These are phyloP conservation scores for Drosophila lowei DNA, from an alignment of 1,140 invertebrate genomes.

Conservation along the genomic window DNA sequence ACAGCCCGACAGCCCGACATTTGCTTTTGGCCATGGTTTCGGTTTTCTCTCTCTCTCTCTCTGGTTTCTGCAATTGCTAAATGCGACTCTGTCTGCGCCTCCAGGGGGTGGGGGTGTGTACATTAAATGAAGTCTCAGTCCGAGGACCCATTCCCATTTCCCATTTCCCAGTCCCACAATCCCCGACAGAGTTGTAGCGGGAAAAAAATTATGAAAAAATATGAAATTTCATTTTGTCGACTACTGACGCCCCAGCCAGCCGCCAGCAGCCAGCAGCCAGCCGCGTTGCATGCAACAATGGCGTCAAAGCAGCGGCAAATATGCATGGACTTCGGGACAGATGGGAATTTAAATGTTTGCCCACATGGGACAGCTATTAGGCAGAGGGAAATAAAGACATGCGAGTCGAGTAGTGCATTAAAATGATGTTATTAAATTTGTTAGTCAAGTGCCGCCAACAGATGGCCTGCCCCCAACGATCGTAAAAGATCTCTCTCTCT, in stretches of 20 bases:
- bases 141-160: constrained; percentile 22
- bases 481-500: no score
- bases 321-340: constrained; percentile 37
- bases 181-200: constrained; percentile 3
- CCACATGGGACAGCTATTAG: constrained; percentile 64
- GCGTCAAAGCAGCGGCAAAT: constrained; percentile 66
- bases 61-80: constrained; percentile 63
- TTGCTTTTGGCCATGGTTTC: constrained; percentile 70
- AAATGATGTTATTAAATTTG: constrained; percentile 73
- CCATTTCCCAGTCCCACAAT: background rate
- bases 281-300: constrained; percentile 65
- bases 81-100: constrained; percentile 53
- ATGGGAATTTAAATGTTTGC: constrained; percentile 44
- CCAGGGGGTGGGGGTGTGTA: constrained; percentile 49
- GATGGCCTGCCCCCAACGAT: background rate
- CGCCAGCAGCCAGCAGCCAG: constrained; percentile 8
- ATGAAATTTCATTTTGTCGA: constrained; percentile 74
- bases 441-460: constrained; percentile 56
- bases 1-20: constrained; percentile 35
- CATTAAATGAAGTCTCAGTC: constrained; percentile 76
- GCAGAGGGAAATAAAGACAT: constrained; percentile 26
- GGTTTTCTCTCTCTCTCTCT: constrained; percentile 6
- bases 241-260: constrained; percentile 10
- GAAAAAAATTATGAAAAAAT: constrained; percentile 39
- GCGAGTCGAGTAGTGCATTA: constrained; percentile 55